Percentiles rank a stretch among this genome's conserved stretches.
Conservation (phyloP, 2,888 invertebrate species). For the Piscicola geometra region DNA sequence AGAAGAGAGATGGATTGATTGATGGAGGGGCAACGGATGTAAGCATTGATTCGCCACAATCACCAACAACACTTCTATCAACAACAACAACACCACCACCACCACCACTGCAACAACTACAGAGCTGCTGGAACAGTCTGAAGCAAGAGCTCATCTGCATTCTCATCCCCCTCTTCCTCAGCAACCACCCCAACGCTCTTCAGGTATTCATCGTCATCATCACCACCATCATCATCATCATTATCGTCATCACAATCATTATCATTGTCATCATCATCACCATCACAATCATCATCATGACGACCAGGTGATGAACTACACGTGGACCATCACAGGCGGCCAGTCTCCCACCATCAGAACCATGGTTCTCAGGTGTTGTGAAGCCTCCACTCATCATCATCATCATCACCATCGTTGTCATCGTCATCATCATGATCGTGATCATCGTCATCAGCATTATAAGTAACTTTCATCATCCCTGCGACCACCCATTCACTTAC, state of each 20-base stretch:
- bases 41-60: too few relatives aligned
- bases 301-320: conserved; percentile 22
- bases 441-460: conserved; percentile 54
- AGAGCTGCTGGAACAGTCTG: conserved; percentile 55
- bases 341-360: conserved; percentile 30
- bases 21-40: too few relatives aligned
- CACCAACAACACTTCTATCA: too few relatives aligned
- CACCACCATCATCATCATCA: conserved; percentile 58
- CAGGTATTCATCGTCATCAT: conserved; percentile 70
- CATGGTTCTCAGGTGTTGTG: conserved; percentile 29
- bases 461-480: too few relatives aligned
- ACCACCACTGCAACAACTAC: conserved; percentile 1
- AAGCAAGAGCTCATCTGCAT: conserved; percentile 80
- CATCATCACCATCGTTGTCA: too few relatives aligned
- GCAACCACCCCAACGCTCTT: conserved; percentile 91
- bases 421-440: conserved; percentile 58
- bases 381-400: too few relatives aligned
- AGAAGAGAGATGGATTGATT: neutral
- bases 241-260: conserved; percentile 49
- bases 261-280: conserved; percentile 57
- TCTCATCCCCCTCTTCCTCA: conserved; percentile 85
- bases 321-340: conserved; percentile 25
- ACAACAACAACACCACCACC: too few relatives aligned
- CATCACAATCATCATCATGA: conserved; percentile 47
- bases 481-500: too few relatives aligned